Base-by-base conservation (phyloP, 2,888 invertebrate genomes). In the Endotricha flammealis region DNA sequence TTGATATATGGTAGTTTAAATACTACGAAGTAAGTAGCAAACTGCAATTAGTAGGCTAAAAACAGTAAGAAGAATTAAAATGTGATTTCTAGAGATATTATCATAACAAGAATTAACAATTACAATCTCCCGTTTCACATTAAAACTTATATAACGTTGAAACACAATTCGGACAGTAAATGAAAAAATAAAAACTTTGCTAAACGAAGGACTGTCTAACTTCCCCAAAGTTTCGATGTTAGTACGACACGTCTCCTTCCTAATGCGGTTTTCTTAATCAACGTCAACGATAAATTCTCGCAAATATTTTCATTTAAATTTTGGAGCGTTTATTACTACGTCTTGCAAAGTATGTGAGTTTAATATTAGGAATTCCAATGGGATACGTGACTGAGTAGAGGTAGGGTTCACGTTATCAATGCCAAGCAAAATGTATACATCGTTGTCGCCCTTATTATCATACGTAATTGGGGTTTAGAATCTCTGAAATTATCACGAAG, bases 251-350 rank as follows among this genome's bases (percentile, higher is more conserved):
- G 13, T n/a, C 36, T 17, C 28, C 29, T 40, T 34, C 40, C 29
- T 35, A 58, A 54, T 54, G 61, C 46, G 57, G 55, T 57, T 55
- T 56, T 62, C 61, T 61, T 72, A 73, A 73, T 75, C 61, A 75
- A 77, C 62, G 64, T 53, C 48, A 30, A n/a, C 55, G 42, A 69
- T 77, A 77, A 75, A 76, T 78, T 62, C 55, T 55, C 57, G 44
- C 50, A 73, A 73, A 72, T 69, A 76, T 78, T 80, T 78, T 72
- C 64, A 78, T 80, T 78, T 67, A 70, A 74, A 71, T 65, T 79
- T 76, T 56, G 63, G 58, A 58, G 55, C 62, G 55, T 73, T 61
- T 62, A 56, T 54, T 48, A 56, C 57, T 46, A 45, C 53, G 56
- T 49, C 53, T 28, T 55, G 48, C 53, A 56, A 70, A 69, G 68